Evolutionary conservation across 1,140 invertebrate species (phyloP).

Genomic region (Heterodera schachtii): DNA sequence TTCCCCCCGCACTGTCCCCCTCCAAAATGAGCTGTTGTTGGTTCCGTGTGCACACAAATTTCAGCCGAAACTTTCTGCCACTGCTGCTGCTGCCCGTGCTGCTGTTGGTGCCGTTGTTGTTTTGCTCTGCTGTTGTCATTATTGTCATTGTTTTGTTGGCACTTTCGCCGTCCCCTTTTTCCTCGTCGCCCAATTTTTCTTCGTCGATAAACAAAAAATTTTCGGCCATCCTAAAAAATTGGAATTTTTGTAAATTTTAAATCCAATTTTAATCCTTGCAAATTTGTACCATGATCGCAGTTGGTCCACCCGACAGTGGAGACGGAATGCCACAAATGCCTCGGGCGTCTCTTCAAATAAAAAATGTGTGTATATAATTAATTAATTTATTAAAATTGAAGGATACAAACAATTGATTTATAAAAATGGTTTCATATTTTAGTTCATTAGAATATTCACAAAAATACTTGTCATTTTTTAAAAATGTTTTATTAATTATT

Average conservation of each 20-base stretch:
- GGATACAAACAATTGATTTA: no score
- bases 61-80: background rate
- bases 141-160: no score
- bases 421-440: no score
- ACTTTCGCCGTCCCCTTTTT: background rate
- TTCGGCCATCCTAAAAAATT: slow-evolving; percentile 29
- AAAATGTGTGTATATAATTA: no score
- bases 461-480: no score
- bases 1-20: slow-evolving; percentile 12
- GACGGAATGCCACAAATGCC: slow-evolving; percentile 38
- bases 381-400: no score
- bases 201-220: slow-evolving; percentile 42
- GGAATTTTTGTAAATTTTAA: slow-evolving; percentile 30
- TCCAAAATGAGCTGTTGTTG: slow-evolving; percentile 24
- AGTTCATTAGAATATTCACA: no score
- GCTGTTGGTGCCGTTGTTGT: no score
- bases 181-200: slow-evolving; percentile 17
- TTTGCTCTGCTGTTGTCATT: no score
- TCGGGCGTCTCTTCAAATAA: slow-evolving; percentile 32
- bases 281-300: slow-evolving; percentile 7
- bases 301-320: slow-evolving; percentile 28
- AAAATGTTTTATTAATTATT: no score
- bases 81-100: background rate
- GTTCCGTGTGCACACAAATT: slow-evolving; percentile 38
- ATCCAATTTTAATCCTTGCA: slow-evolving; percentile 11